Evolutionary conservation across 1,140 invertebrate genomes (phyloP), one percentile per base, ranked within the genome.

Genomic region (Drosophila subobscura): DNA sequence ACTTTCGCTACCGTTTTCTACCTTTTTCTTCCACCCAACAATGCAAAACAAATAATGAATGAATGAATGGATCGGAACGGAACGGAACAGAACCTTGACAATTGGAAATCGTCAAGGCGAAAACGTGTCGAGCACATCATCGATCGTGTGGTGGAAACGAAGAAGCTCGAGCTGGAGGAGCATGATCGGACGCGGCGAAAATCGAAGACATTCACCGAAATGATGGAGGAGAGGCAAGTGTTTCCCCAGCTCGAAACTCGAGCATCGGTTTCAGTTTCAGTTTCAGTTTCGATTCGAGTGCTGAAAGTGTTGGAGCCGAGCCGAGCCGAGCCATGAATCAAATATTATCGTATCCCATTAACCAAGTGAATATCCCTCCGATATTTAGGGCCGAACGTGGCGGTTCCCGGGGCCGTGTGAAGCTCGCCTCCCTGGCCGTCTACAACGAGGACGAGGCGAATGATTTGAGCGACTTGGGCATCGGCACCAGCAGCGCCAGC

Each of bases 201-300:
- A 91, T 96, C 95, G 89, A 98, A 98, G 93, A 98, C 97, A 42
- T 99, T 98, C 93, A 97, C 94, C 89, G 97, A 98, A 92, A 98
- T 98, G 94, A 94, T 98, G 93, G 96, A 97, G 91, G 96, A 98
- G 92, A 95, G 97, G 95, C 96, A 91, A 93, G 92, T 86, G 63
- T 37, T 12, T 3, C 29, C 29, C 64, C 29, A 50, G 14, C 14
- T 5, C 44, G 23, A 50, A 23, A 12, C 23, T 23, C 7, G 16
- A 44, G 0, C 3, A 4, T 12, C 33, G 4, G 33, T 10, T 37
- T 12, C 33, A 12, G 33, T 10, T 37, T 37, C 33, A 37, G 33
- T 37, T 37, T 37, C 33, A 37, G 33, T 37, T 37, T 37, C 33
- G 33, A 4, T 37, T 37, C 33, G 33, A 37, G 33, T 12, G 33